Conservation (phyloP, 2,888 invertebrate genomes). For the Deilephila elpenor region DNA sequence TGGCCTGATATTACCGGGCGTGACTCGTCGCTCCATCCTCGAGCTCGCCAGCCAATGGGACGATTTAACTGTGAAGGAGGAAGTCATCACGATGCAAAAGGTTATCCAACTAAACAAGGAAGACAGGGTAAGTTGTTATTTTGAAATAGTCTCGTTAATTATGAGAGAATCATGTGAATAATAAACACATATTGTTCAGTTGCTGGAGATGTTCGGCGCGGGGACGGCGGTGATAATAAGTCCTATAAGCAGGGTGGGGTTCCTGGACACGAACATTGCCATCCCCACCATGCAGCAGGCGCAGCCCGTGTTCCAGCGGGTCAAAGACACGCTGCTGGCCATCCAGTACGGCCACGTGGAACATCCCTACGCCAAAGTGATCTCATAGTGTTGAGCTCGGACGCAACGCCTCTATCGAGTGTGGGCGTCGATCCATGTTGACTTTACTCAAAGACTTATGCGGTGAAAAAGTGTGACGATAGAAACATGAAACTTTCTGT, state of each 20-base stretch:
- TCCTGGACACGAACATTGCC: constrained; percentile 86
- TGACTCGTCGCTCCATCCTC: constrained; percentile 95
- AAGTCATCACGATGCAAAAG: constrained; percentile 93
- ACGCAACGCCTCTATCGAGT: constrained; percentile 35
- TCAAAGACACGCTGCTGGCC: constrained; percentile 91
- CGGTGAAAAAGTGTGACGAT: constrained; percentile 40
- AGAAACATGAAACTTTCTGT: constrained; percentile 54
- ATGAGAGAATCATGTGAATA: constrained; percentile 2
- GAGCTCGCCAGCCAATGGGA: constrained; percentile 93
- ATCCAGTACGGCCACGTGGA: constrained; percentile 95
- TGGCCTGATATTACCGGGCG: constrained; percentile 97
- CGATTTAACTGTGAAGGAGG: constrained; percentile 92
- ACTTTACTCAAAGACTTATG: constrained; percentile 21
- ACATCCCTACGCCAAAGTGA: constrained; percentile 90
- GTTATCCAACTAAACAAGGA: constrained; percentile 89
- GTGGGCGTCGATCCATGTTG: constrained; percentile 9
- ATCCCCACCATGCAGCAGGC: constrained; percentile 91
- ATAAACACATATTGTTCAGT: constrained; percentile 76
- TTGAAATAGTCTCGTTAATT: no score
- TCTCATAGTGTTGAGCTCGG: constrained; percentile 61
- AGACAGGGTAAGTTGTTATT: constrained; percentile 89
- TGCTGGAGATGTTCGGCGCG: constrained; percentile 98
- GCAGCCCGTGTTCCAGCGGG: constrained; percentile 89
- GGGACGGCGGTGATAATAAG: constrained; percentile 98
- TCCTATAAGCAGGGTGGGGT: constrained; percentile 94